Percentiles rank a stretch among this genome's conserved stretches.
These are phyloP conservation scores for Daphoenositta chrysoptera DNA, from an alignment of 2,113 vertebrate genomes.

Conservation along the genomic window DNA sequence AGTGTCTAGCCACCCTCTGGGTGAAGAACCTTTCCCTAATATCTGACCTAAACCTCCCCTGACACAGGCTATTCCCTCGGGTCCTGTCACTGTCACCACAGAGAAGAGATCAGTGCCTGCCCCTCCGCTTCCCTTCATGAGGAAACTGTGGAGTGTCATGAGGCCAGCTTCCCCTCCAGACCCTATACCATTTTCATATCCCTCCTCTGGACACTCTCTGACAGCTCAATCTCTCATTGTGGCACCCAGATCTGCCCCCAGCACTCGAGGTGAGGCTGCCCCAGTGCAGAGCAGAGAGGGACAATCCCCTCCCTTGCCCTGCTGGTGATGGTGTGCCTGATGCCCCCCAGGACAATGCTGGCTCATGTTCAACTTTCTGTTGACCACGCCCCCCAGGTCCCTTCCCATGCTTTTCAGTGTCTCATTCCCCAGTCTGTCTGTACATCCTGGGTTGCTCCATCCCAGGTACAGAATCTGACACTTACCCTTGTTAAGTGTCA, in stretches of 20 bases:
- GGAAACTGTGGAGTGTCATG: not conserved
- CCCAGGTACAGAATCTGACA: not conserved
- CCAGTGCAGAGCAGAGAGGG: not conserved
- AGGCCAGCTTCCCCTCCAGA: not conserved
- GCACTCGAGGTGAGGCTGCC: rapidly evolving
- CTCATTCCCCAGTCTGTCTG: not conserved
- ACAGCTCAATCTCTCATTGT: rapidly evolving
- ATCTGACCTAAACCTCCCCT: not conserved
- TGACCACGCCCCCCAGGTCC: rapidly evolving
- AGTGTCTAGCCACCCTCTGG: no score
- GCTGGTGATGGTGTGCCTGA: not conserved
- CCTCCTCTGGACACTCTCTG: not conserved
- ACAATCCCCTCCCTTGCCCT: rapidly evolving
- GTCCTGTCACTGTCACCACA: not conserved
- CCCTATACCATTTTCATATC: not conserved
- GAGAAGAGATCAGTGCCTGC: not conserved
- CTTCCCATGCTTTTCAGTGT: not conserved
- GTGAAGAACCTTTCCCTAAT: not conserved
- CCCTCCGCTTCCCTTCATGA: rapidly evolving
- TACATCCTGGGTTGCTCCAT: not conserved
- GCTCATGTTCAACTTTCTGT: rapidly evolving
- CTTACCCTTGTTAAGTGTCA: not conserved
- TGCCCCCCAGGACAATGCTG: rapidly evolving
- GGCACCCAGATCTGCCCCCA: not conserved
- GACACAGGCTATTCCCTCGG: not conserved